A percentile compares a stretch with the other conserved stretches of the same genome.
These are phyloP conservation scores for Tinea semifulvella DNA, from an alignment of 2,888 invertebrate species.

Conservation along the genomic window DNA sequence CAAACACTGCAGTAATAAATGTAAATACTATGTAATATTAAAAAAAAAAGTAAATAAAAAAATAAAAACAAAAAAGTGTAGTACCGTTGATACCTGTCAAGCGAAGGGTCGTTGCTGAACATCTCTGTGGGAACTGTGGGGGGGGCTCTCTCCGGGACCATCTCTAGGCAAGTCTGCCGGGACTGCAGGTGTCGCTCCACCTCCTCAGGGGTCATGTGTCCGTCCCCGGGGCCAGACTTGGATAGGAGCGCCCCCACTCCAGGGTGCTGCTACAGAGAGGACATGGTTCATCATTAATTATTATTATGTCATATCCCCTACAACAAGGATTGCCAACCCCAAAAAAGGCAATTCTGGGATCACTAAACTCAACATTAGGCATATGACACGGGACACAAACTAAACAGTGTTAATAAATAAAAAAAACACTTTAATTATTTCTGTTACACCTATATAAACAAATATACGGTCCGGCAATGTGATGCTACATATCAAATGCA, in stretches of 20 bases:
- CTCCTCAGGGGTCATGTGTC: constrained; percentile 91
- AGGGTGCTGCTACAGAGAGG: constrained; percentile 58
- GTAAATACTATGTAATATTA: no score
- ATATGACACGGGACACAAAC: no score
- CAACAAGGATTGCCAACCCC: constrained; percentile 14
- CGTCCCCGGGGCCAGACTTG: constrained; percentile 61
- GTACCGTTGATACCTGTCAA: constrained; percentile 72
- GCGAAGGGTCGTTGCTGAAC: constrained; percentile 93
- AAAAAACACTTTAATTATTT: no score
- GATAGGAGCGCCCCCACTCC: constrained; percentile 26
- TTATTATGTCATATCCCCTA: background rate
- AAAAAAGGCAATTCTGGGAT: no score
- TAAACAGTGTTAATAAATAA: no score
- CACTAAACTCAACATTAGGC: no score
- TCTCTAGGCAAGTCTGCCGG: constrained; percentile 79
- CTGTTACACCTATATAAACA: no score
- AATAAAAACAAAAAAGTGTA: background rate
- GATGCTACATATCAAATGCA: no score
- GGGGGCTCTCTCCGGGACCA: constrained; percentile 85
- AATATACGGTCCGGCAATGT: no score
- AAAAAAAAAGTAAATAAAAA: no score
- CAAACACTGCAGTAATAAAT: no score
- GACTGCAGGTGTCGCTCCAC: constrained; percentile 90
- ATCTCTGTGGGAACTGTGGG: constrained; percentile 92
- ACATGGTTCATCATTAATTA: no score